Conservation (phyloP, 2,888 invertebrate species). For the Orthonevra nobilis region DNA sequence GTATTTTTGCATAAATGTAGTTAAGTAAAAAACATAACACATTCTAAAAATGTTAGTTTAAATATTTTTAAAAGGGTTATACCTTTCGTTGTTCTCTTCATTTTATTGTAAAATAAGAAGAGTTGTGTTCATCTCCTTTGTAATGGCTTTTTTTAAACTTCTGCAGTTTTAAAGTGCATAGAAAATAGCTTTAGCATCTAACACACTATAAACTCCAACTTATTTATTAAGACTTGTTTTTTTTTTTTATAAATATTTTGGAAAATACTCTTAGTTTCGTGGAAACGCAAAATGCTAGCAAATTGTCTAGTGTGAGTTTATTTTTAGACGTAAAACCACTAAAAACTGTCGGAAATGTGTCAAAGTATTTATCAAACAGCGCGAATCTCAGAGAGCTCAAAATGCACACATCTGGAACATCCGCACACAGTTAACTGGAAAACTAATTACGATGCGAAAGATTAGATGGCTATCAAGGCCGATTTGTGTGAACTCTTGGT, state of each 20-base stretch:
- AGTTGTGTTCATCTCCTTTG: too few species aligned
- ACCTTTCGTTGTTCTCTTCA: too few species aligned
- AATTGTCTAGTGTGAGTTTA: conserved; percentile 22
- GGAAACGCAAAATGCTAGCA: conserved; percentile 5
- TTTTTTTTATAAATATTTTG: not conserved
- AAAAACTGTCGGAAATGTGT: conserved; percentile 43
- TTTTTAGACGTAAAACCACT: conserved; percentile 41
- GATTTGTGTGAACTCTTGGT: conserved; percentile 22
- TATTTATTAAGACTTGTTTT: too few species aligned
- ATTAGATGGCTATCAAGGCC: conserved; percentile 57
- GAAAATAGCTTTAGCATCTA: too few species aligned
- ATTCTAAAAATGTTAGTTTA: too few species aligned
- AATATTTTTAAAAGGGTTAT: too few species aligned
- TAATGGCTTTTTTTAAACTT: too few species aligned
- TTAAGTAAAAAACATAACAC: too few species aligned
- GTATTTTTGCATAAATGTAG: too few species aligned
- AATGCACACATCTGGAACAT: conserved; percentile 43
- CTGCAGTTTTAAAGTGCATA: too few species aligned
- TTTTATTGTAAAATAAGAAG: too few species aligned
- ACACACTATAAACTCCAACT: too few species aligned
- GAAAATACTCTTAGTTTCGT: conserved; percentile 10
- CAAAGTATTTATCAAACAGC: conserved; percentile 21
- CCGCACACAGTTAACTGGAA: conserved; percentile 44
- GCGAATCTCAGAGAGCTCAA: conserved; percentile 9
- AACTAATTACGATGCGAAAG: conserved; percentile 40